Base-by-base conservation (phyloP, 2,113 vertebrate species). In the Grammomys surdaster region DNA sequence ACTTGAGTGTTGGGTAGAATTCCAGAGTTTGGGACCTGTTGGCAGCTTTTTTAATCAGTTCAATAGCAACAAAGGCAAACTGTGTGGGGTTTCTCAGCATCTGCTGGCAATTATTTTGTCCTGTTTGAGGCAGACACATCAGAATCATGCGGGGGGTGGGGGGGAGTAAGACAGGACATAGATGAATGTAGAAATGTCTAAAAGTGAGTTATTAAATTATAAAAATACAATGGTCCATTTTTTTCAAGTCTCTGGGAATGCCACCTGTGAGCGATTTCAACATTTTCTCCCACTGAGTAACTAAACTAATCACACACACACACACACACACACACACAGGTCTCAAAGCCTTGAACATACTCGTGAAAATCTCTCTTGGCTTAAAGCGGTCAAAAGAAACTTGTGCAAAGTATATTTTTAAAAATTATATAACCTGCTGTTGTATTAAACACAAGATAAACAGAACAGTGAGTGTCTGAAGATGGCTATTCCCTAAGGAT, bases 11-110 rank as follows among this genome's bases (percentile, higher is more conserved):
- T 80, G 0, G 36, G 70, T 85, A 94, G 89, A 81, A 96, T 96
- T 78, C 88, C 89, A 75, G 65, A 94, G 82, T 95, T 94, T 84
- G 60, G 63, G 93, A 92, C 87, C 56, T 78, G 36, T 77, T 81
- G 51, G 88, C 69, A 97, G 93, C 78, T 97, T 93, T 97, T 93
- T 85, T 72, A 24, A 56, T 97, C 58, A 65, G n/a, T 95, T 93
- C 92, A 60, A 63, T 72, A 43, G 78, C 82, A 96, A 85, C 48
- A 56, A 19, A 96, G 75, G 70, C 95, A 95, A 89, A 70, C 22
- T 86, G 0, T 89, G 84, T 95, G 73, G 94, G 65, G 93, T 91
- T 73, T n/a, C 46, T 72, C 31, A 75, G 91, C 7, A 67, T 89
- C 92, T 96, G 2, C 2, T 0, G 92, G 77, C 65, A 43, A 12